Evolutionary conservation across 2,888 invertebrate genomes (phyloP).

Genomic region (Phymatocera aterrima): DNA sequence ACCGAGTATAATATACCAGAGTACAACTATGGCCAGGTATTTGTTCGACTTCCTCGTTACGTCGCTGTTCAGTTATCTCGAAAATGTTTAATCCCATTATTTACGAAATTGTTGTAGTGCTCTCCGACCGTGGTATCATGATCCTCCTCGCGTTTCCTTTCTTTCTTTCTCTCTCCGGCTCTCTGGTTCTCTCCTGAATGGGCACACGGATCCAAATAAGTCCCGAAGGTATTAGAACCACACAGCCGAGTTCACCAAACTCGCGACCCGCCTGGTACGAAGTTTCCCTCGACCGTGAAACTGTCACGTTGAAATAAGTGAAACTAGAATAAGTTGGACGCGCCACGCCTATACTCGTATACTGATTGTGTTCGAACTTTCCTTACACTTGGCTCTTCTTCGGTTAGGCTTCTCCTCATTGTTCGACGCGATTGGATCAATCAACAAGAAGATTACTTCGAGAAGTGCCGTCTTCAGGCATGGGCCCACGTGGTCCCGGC

Average conservation of each 20-base stretch:
- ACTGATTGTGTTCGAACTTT: slow-evolving; percentile 2
- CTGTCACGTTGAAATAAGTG: slow-evolving; percentile 23
- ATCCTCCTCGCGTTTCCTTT: no score
- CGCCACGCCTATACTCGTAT: background rate
- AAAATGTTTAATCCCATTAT: background rate
- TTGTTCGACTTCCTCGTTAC: background rate
- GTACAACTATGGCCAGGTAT: background rate
- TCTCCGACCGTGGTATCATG: background rate
- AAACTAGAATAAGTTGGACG: slow-evolving; percentile 11
- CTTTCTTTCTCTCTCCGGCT: no score
- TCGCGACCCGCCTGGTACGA: background rate
- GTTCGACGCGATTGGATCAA: no score
- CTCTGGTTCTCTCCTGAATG: background rate
- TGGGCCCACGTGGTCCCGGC: no score
- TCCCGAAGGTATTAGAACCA: slow-evolving; percentile 3
- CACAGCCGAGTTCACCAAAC: background rate
- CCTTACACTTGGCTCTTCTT: background rate
- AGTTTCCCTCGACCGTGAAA: slow-evolving; percentile 27
- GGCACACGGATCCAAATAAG: background rate
- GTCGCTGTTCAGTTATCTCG: background rate
- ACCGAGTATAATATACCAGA: background rate
- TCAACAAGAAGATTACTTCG: no score
- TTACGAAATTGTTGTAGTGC: background rate
- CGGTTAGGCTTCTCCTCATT: background rate
- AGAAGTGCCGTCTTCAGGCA: no score